phyloP scores from a whole-genome alignment of 2,888 invertebrate species.

The Polylopha cassiicola region DNA sequence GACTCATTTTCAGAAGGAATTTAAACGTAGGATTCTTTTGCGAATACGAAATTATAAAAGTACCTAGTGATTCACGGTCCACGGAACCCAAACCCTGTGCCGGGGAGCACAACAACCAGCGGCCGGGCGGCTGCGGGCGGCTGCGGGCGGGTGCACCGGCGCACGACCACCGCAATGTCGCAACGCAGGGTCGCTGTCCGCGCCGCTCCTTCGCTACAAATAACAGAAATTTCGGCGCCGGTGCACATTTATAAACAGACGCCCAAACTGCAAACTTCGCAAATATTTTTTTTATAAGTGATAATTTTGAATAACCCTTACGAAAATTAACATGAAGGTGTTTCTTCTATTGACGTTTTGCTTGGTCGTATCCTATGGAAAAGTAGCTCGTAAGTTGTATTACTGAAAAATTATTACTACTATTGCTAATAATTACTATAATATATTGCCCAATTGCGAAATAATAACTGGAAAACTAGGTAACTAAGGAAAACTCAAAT shows the following conservation, averaged over 20 bases:
- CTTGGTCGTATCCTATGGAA: constrained; percentile 46
- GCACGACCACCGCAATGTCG: constrained; percentile 12
- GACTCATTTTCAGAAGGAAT: no score
- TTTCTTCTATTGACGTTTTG: constrained; percentile 42
- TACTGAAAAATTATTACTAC: background rate
- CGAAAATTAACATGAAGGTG: constrained; percentile 58
- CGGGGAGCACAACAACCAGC: background rate
- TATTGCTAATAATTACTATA: constrained; percentile 10
- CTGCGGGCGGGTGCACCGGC: constrained; percentile 1
- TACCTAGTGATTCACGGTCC: background rate
- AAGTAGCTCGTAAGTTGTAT: constrained; percentile 60
- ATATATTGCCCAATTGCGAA: no score
- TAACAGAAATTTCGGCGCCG: constrained; percentile 53
- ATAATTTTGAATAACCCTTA: constrained; percentile 1
- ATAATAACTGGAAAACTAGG: no score
- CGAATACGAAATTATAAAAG: no score
- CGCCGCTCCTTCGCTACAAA: constrained; percentile 57
- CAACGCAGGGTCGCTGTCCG: constrained; percentile 16
- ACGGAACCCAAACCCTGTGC: no score
- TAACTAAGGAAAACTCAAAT: no score
- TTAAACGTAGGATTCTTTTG: no score
- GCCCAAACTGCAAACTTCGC: constrained; percentile 36
- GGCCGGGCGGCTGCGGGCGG: background rate
- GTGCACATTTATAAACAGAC: constrained; percentile 51
- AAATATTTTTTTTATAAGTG: constrained; percentile 6